Evolutionary conservation across 2,888 invertebrate species (phyloP), one percentile per base, ranked within the genome.

Genomic region (Yponomeuta malinellus): DNA sequence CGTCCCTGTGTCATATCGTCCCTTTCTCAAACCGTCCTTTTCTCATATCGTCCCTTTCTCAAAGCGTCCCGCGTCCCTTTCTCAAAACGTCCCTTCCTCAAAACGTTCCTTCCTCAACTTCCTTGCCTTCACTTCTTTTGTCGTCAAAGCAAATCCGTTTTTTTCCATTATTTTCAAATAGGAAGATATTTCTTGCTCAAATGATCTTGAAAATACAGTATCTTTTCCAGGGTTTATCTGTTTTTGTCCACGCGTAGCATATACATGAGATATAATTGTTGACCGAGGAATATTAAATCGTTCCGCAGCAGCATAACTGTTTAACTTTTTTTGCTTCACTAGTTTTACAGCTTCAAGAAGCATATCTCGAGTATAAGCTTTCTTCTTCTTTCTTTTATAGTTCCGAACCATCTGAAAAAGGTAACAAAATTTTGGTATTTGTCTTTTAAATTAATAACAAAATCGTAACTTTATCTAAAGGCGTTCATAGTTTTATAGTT

Each of bases 71-170:
- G 23, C 23, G 23, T 23, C 23, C 23, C 23, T 23, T 23, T 23
- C 23, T 23, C 23, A 23, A 23, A 23, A 23, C 23, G 23, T 23
- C 23, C 23, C 23, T 23, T 23, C 23, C 23, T 23, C 23, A 23
- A 23, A 23, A 23, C 23, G 23, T 23, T 23, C 23, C 23, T 23
- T 23, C 23, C 23, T 23, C 23, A 23, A 23, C 23, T 23, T 23
- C 23, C 23, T 23, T 29, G 75, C 71, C 33, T 78, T 68, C 12
- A 79, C 71, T 73, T 80, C 80, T 68, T 74, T 74, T 73, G 76
- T 76, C 12, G 79, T 75, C 31, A 80, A 72, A 1, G 79, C 79
- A 71, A 77, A 78, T 10, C 80, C 78, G 74, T 76, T 78, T 74
- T 79, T 79, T 73, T 81, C 78, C 73, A 80, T 73, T 15, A 68